A percentile compares a stretch with the other conserved stretches of the same genome.
Evolutionary conservation across 2,113 vertebrate species (phyloP).

Genomic region (Drymodes brunneopygia): DNA sequence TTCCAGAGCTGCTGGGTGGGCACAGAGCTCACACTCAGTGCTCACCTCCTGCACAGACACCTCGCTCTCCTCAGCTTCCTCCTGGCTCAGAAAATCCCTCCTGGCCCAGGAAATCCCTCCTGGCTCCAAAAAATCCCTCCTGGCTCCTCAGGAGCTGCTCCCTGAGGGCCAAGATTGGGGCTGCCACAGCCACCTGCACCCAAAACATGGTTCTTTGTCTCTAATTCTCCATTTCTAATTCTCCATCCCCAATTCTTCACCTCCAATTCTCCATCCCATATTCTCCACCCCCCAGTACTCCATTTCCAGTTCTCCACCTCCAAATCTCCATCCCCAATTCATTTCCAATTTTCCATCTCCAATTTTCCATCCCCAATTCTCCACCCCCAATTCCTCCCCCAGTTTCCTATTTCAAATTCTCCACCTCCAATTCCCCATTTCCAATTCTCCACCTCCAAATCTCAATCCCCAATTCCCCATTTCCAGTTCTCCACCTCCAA

Average conservation of each 20-base stretch:
- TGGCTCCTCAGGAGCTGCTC: neutral
- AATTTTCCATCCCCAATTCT: too few species aligned
- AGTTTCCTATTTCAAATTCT: neutral
- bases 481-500: too few species aligned
- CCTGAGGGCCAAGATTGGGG: neutral
- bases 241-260: neutral
- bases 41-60: neutral
- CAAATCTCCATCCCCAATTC: neutral
- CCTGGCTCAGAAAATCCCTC: neutral
- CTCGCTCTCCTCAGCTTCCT: neutral
- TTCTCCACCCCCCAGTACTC: too few species aligned
- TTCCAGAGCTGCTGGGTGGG: neutral
- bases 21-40: neutral
- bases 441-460: too few species aligned
- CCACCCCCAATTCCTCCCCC: neutral
- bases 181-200: neutral
- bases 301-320: too few species aligned
- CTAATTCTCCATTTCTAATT: neutral
- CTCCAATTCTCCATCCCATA: too few species aligned
- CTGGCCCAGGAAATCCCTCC: neutral
- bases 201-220: neutral
- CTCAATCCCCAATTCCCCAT: too few species aligned
- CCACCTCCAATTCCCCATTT: neutral
- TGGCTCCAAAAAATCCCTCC: neutral
- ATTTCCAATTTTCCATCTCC: accelerated